A percentile compares a stretch with the other conserved stretches of the same genome.
phyloP scores from a whole-genome alignment of 1,140 invertebrate genomes.

The Cydia amplana region DNA sequence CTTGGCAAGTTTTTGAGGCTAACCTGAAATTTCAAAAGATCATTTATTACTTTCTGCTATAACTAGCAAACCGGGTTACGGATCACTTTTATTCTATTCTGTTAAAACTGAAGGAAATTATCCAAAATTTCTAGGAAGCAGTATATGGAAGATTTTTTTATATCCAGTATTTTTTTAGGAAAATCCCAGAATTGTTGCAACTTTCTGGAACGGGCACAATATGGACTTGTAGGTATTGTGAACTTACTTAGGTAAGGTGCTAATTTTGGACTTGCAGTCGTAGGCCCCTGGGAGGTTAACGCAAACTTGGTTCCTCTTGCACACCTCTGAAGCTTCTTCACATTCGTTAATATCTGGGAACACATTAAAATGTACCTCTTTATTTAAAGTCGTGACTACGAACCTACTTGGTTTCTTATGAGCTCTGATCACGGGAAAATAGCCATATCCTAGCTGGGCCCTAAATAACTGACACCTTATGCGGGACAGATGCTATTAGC shows the following conservation, averaged over 20 bases:
- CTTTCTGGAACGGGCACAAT: neutral
- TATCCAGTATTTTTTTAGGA: neutral
- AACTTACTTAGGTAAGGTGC: slow-evolving; percentile 71
- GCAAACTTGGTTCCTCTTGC: slow-evolving; percentile 83
- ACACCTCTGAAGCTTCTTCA: slow-evolving; percentile 81
- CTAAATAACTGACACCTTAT: no score
- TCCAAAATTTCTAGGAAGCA: no score
- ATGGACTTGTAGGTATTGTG: neutral
- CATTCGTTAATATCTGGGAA: slow-evolving; percentile 89
- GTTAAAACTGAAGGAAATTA: no score
- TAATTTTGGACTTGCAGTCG: slow-evolving; percentile 82
- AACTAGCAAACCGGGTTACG: neutral
- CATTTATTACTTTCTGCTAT: neutral
- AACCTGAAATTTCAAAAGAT: slow-evolving; percentile 46
- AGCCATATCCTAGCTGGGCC: no score
- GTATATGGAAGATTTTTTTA: no score
- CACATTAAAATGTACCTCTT: neutral
- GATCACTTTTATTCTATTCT: no score
- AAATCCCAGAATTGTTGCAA: neutral
- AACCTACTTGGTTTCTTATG: no score
- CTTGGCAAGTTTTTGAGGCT: slow-evolving; percentile 60
- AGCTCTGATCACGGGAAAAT: no score
- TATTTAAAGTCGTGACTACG: no score
- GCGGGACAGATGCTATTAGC: no score
- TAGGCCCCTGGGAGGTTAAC: slow-evolving; percentile 88